phyloP scores from a whole-genome alignment of 2,797 vertebrate genomes.

The Mormyrops boulengeri region DNA sequence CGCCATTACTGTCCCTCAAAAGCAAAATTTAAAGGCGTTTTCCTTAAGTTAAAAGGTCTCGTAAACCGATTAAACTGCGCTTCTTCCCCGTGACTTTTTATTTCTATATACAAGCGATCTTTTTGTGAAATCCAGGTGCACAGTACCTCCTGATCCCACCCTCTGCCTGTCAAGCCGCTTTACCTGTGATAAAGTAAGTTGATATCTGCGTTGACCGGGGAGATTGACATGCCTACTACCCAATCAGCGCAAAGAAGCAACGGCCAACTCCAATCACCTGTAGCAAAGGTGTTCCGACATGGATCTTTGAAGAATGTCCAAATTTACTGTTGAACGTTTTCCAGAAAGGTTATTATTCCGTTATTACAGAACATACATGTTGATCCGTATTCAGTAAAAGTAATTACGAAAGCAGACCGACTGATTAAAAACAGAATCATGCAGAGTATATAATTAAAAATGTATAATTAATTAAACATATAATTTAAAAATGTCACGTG shows the following conservation, averaged over 20 bases:
- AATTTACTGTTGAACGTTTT: neutral
- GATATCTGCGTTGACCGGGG: conserved; percentile 24
- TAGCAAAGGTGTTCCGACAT: conserved; percentile 44
- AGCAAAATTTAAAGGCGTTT: neutral
- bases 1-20: conserved; percentile 58
- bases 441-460: neutral
- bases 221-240: conserved; percentile 19
- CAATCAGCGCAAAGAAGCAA: conserved; percentile 42
- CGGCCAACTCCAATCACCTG: conserved; percentile 42
- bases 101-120: conserved; percentile 3
- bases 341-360: neutral
- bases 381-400: neutral
- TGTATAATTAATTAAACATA: neutral
- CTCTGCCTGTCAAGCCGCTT: conserved; percentile 55
- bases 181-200: conserved; percentile 71
- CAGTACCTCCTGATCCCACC: conserved; percentile 48
- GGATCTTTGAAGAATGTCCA: conserved; percentile 20
- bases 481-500: neutral
- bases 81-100: neutral
- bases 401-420: neutral
- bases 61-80: neutral
- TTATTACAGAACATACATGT: neutral
- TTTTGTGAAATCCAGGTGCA: conserved; percentile 39
- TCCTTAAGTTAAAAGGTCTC: neutral
- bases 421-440: neutral